Percentiles rank a stretch among this genome's conserved stretches.
Evolutionary conservation across 2,797 vertebrate species (phyloP).

Genomic region (Octomys mimax): DNA sequence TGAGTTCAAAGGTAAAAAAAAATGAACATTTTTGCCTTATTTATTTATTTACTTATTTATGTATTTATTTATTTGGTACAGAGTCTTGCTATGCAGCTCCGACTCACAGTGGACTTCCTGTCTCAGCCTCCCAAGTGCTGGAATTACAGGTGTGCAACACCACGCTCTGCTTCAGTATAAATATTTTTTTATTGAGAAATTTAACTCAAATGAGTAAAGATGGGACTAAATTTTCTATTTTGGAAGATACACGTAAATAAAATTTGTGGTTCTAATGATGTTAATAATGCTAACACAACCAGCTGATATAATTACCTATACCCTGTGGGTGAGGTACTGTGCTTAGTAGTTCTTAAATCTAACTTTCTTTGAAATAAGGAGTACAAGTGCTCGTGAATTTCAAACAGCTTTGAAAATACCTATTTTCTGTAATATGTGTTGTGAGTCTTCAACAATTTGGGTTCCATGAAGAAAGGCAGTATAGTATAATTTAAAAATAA

Average conservation of each 20-base stretch:
- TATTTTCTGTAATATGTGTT: neutral
- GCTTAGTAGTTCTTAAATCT: neutral
- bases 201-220: neutral
- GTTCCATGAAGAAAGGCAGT: neutral
- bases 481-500: neutral
- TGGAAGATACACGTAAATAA: slow-evolving; percentile 3
- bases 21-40: too few relatives aligned
- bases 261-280: neutral
- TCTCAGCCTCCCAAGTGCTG: too few relatives aligned
- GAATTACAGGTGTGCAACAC: too few relatives aligned
- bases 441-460: neutral
- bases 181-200: neutral
- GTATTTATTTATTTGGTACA: too few relatives aligned
- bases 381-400: neutral
- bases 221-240: neutral
- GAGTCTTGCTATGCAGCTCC: too few relatives aligned
- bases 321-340: neutral
- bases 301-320: neutral
- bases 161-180: neutral
- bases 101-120: too few relatives aligned
- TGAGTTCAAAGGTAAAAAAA: neutral
- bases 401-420: neutral
- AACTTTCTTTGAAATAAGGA: slow-evolving; percentile 34
- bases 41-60: too few relatives aligned
- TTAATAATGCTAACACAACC: neutral